Evolutionary conservation across 2,113 vertebrate species (phyloP), one percentile per base, ranked within the genome.

Genomic region (Pluvianellus socialis): DNA sequence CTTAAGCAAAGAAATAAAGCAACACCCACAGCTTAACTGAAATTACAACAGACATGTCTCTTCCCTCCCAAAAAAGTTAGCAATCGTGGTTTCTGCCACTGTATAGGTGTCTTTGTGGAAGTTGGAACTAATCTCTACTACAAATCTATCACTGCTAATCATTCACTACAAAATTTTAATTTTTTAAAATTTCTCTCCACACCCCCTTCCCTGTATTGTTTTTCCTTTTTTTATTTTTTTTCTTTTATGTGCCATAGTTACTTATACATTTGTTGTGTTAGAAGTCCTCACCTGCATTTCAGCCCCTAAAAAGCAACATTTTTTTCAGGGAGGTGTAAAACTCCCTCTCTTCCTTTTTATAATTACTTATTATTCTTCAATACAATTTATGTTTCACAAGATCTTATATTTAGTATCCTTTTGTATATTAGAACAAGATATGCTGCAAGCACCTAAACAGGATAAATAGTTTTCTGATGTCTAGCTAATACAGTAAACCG

Each of bases 191-290:
- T 0, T 5, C 10, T 7, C 33, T 10, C 6, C 7, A 11, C 19
- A 8, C 19, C 19, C 45, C 12, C 0, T 1, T 6, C 7, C 4
- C 3, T 38, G 12, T 23, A 86, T 4, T 47, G 1, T 2, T 67
- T 68, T 53, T 72, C 15, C 3, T 62, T 24, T 44, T 94, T 74
- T 66, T 12, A 71, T 49, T 52, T 9, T 32, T n/a, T 38, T n/a
- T 38, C 62, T 5, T 67, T 68, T 58, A 9, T 81, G 28, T 81
- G 12, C 7, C 7, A 16, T 19, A 45, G 6, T 38, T 79, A 49
- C 14, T 74, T 35, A 53, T 23, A 58, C 1, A 7, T 58, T 67
- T 67, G 6, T 58, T 72, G 33, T 49, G 72, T 50, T 45, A 59
- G 14, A 14, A 72, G 6, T 22, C 10, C 2, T 63, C 21, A 9